A percentile compares a stretch with the other conserved stretches of the same genome.
These are phyloP conservation scores for Heliconius hewitsoni DNA, from an alignment of 1,140 invertebrate genomes.

Conservation along the genomic window DNA sequence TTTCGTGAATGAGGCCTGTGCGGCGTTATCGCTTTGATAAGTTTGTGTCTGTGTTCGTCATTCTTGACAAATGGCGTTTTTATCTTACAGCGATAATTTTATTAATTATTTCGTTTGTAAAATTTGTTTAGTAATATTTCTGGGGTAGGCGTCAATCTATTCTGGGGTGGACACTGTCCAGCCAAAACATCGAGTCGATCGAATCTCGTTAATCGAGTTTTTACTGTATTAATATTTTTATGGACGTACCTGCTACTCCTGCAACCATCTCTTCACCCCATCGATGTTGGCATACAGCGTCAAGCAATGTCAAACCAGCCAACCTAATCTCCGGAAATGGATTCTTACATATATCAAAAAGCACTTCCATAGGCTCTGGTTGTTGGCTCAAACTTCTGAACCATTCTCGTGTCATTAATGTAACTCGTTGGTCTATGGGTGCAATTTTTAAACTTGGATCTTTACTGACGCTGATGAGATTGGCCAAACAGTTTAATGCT, in stretches of 20 bases:
- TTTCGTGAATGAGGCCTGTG: too few species aligned
- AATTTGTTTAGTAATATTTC: too few species aligned
- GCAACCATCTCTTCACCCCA: conserved; percentile 85
- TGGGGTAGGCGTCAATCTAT: too few species aligned
- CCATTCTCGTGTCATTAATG: conserved; percentile 80
- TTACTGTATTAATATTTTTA: background rate
- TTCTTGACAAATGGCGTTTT: too few species aligned
- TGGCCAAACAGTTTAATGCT: conserved; percentile 83
- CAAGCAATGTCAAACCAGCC: conserved; percentile 80
- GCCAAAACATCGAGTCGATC: too few species aligned
- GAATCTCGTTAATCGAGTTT: too few species aligned
- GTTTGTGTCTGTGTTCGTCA: too few species aligned
- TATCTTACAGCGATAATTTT: too few species aligned
- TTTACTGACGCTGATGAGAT: conserved; percentile 78
- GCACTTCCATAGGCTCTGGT: conserved; percentile 63
- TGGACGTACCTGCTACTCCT: conserved; percentile 79
- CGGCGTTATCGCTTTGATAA: too few species aligned
- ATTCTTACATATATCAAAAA: conserved; percentile 81
- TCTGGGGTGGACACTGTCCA: too few species aligned
- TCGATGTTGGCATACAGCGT: conserved; percentile 80
- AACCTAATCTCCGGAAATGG: conserved; percentile 85
- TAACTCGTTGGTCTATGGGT: conserved; percentile 73
- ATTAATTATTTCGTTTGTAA: too few species aligned
- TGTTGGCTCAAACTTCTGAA: conserved; percentile 74
- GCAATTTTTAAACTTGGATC: conserved; percentile 42